Evolutionary conservation across 2,888 invertebrate genomes (phyloP).

Genomic region (Drosophila mercatorum): DNA sequence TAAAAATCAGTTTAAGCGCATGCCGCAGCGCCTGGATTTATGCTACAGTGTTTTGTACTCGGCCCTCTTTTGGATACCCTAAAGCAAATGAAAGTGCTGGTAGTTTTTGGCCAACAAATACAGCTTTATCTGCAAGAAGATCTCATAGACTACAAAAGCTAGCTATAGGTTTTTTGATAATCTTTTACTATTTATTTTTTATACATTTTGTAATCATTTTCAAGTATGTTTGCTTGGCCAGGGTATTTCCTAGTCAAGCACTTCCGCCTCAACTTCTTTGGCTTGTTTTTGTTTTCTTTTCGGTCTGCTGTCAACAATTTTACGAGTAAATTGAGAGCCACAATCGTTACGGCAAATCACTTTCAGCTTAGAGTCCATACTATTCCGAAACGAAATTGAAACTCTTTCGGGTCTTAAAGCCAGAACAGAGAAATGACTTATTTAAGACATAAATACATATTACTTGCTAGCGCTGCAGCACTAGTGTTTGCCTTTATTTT

Average conservation of each 20-base stretch:
- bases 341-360: slow-evolving; percentile 73
- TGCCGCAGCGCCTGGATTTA: slow-evolving; percentile 66
- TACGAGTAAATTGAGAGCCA: slow-evolving; percentile 71
- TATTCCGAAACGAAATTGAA: slow-evolving; percentile 37
- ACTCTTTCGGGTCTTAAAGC: slow-evolving; percentile 27
- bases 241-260: background rate
- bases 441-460: slow-evolving; percentile 25
- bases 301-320: slow-evolving; percentile 59
- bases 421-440: slow-evolving; percentile 9
- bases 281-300: slow-evolving; percentile 32
- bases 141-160: too few species aligned
- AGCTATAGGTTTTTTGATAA: too few species aligned
- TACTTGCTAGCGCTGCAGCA: background rate
- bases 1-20: slow-evolving; percentile 74
- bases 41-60: slow-evolving; percentile 49
- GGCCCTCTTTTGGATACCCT: slow-evolving; percentile 5
- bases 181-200: too few species aligned
- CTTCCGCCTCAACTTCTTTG: too few species aligned
- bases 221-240: background rate
- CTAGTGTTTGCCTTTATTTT: slow-evolving; percentile 13
- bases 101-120: background rate
- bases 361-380: slow-evolving; percentile 61
- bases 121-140: background rate
- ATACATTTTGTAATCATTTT: too few species aligned
- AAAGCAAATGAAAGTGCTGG: background rate